A percentile compares a stretch with the other conserved stretches of the same genome.
Evolutionary conservation across 1,140 invertebrate genomes (phyloP).

Genomic region (Drosophila santomea): DNA sequence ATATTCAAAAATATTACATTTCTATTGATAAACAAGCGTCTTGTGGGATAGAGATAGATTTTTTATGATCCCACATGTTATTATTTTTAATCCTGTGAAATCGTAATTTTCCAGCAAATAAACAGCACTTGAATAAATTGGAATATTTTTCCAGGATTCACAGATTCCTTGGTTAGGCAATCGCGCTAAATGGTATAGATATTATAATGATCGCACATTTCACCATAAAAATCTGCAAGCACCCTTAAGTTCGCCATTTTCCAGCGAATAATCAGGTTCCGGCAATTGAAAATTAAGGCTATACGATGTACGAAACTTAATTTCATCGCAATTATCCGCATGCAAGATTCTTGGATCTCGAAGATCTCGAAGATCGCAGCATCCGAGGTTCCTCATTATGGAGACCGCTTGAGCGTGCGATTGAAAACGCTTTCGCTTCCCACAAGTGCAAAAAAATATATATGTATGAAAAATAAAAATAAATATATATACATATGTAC

Average conservation of each 20-base stretch:
- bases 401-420: slow-evolving; percentile 65
- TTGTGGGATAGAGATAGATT: too few species aligned
- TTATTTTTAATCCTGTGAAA: too few species aligned
- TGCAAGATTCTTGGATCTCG: slow-evolving; percentile 36
- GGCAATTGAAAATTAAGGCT: slow-evolving; percentile 47
- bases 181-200: too few species aligned
- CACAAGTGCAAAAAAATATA: slow-evolving; percentile 16
- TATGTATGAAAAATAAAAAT: slow-evolving; percentile 7
- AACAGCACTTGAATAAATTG: too few species aligned
- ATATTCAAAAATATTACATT: too few species aligned
- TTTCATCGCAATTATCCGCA: slow-evolving; percentile 48
- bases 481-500: background rate
- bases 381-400: slow-evolving; percentile 53
- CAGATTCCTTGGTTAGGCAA: too few species aligned
- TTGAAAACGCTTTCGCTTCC: slow-evolving; percentile 73
- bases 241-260: background rate
- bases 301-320: slow-evolving; percentile 7
- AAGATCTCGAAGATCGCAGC: slow-evolving; percentile 9
- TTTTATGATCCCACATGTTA: too few species aligned
- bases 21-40: too few species aligned
- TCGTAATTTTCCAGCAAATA: too few species aligned
- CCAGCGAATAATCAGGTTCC: slow-evolving; percentile 30
- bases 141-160: too few species aligned
- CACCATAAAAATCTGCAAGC: background rate
- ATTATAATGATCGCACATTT: too few species aligned